Conservation (phyloP, 2,888 invertebrate genomes). For the Phanerotoma sp. region DNA sequence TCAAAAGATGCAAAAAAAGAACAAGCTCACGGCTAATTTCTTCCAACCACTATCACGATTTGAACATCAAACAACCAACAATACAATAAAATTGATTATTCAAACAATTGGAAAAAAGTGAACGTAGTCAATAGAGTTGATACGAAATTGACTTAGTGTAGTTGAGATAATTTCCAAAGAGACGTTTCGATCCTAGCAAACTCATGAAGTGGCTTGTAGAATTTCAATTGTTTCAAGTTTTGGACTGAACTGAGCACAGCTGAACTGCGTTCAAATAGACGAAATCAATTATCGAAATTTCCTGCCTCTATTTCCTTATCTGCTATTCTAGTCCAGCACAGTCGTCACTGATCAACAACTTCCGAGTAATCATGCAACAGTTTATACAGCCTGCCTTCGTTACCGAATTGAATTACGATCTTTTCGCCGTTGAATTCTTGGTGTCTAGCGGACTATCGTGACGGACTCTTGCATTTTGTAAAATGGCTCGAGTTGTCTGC, state of each 20-base stretch:
- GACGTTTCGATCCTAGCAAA: not conserved
- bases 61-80: too few species aligned
- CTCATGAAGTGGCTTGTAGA: not conserved
- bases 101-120: too few species aligned
- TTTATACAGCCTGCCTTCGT: constrained; percentile 1
- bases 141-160: too few species aligned
- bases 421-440: not conserved
- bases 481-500: not conserved
- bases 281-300: constrained; percentile 16
- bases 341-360: constrained; percentile 5
- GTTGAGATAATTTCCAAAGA: not conserved
- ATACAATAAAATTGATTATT: too few species aligned
- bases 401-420: not conserved
- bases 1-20: too few species aligned
- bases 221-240: constrained; percentile 1
- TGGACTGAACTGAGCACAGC: not conserved
- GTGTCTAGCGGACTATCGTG: constrained; percentile 8
- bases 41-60: too few species aligned
- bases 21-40: too few species aligned
- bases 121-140: too few species aligned
- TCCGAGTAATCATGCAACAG: constrained; percentile 13
- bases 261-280: constrained; percentile 3
- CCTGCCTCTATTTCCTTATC: not conserved
- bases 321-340: not conserved
- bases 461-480: not conserved